phyloP scores from a whole-genome alignment of 2,888 invertebrate genomes.

The Chalcosyrphus nemorum region DNA sequence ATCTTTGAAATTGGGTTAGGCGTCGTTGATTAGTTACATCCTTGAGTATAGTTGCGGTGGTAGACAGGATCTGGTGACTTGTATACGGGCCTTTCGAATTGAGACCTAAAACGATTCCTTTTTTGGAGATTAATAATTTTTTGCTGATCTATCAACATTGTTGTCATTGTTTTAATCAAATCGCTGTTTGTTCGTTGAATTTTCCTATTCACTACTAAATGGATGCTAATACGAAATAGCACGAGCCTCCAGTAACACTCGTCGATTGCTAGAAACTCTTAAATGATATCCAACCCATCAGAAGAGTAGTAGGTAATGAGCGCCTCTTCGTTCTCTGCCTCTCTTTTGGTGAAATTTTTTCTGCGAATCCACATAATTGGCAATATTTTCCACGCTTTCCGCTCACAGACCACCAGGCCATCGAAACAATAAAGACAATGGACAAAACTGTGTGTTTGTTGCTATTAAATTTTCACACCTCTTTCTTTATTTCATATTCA shows the following conservation, averaged over 20 bases:
- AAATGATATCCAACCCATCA: constrained; percentile 1
- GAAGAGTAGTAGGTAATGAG: constrained; percentile 36
- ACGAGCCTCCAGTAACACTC: constrained; percentile 18
- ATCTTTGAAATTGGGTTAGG: no score
- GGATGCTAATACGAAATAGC: constrained; percentile 3
- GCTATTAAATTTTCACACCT: constrained; percentile 60
- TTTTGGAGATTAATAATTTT: no score
- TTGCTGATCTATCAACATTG: no score
- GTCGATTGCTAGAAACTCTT: constrained; percentile 6
- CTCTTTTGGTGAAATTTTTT: not conserved
- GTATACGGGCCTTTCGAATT: no score
- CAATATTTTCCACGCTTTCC: constrained; percentile 9
- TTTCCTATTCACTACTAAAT: no score
- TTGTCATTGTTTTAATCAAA: no score
- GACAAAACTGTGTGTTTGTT: constrained; percentile 58
- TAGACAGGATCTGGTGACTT: no score
- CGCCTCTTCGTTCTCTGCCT: constrained; percentile 36
- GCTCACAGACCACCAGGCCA: not conserved
- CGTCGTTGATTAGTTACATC: no score
- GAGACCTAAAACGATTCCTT: no score
- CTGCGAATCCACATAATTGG: not conserved
- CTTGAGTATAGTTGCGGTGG: no score
- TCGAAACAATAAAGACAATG: constrained; percentile 1
- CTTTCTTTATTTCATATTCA: constrained; percentile 18
- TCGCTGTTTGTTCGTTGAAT: no score